Percentiles rank a stretch among this genome's conserved stretches.
Conservation (phyloP, 2,113 vertebrate species). For the Amia ocellicauda region DNA sequence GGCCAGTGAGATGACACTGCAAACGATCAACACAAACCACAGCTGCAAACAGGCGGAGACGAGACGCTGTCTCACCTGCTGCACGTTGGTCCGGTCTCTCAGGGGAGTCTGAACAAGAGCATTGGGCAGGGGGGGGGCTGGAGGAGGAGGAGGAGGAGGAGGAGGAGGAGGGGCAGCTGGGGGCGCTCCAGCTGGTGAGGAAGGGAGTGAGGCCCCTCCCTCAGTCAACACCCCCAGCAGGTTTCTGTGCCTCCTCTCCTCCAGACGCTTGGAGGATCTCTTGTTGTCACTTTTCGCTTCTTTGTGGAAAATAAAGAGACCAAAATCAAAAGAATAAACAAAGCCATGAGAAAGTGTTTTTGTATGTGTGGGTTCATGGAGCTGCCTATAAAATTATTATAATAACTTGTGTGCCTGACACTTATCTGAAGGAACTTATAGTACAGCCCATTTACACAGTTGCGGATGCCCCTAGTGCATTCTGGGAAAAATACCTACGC, state of each 20-base stretch:
- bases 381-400: no score
- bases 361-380: not conserved
- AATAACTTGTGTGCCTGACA: no score
- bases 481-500: no score
- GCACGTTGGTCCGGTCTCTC: slow-evolving; percentile 9
- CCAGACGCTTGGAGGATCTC: slow-evolving; percentile 23
- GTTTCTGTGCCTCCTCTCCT: slow-evolving; percentile 16
- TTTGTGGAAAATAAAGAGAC: no score
- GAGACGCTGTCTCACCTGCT: slow-evolving; percentile 7
- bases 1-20: no score
- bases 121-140: not conserved
- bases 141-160: slow-evolving; percentile 9
- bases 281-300: slow-evolving; percentile 23
- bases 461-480: no score
- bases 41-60: no score
- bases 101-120: slow-evolving; percentile 13
- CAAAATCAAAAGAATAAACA: not conserved
- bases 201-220: no score
- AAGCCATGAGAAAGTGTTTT: not conserved
- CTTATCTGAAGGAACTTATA: no score
- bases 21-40: no score
- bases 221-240: no score
- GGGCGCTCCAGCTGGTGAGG: not conserved
- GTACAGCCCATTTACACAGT: no score
- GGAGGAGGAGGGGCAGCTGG: not conserved